Conservation (phyloP, 2,888 invertebrate genomes). For the Zootermopsis nevadensis region DNA sequence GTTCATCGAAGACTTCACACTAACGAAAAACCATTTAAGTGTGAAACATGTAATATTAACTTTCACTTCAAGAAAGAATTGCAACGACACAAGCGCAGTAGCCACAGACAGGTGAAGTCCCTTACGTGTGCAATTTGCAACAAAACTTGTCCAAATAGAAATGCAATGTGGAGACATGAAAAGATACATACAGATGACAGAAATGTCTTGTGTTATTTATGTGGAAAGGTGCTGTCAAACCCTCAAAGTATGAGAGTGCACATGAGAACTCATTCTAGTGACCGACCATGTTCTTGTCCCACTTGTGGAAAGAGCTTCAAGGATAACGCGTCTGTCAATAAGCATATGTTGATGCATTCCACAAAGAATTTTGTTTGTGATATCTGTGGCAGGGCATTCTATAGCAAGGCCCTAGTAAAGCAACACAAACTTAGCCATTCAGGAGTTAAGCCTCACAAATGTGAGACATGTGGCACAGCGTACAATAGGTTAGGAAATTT, state of each 20-base stretch:
- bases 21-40: slow-evolving; percentile 47
- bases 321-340: slow-evolving; percentile 45
- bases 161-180: slow-evolving; percentile 48
- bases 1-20: slow-evolving; percentile 48
- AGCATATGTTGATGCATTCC: slow-evolving; percentile 49
- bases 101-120: slow-evolving; percentile 36
- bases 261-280: slow-evolving; percentile 49
- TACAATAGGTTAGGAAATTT: slow-evolving; percentile 53
- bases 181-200: slow-evolving; percentile 45
- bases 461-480: slow-evolving; percentile 50
- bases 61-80: slow-evolving; percentile 50
- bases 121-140: slow-evolving; percentile 44
- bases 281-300: slow-evolving; percentile 47
- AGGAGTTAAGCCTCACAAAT: slow-evolving; percentile 48
- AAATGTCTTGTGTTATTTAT: slow-evolving; percentile 48
- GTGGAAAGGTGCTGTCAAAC: slow-evolving; percentile 51
- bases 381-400: slow-evolving; percentile 47
- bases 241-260: slow-evolving; percentile 51
- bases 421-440: slow-evolving; percentile 53
- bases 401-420: slow-evolving; percentile 49
- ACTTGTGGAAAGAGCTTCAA: slow-evolving; percentile 49
- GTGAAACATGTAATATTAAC: slow-evolving; percentile 37
- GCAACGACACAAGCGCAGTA: slow-evolving; percentile 40
- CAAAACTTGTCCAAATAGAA: slow-evolving; percentile 43
- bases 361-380: slow-evolving; percentile 48